Base-by-base conservation (phyloP, 2,113 vertebrate species). In the Pachycephala philippinensis region DNA sequence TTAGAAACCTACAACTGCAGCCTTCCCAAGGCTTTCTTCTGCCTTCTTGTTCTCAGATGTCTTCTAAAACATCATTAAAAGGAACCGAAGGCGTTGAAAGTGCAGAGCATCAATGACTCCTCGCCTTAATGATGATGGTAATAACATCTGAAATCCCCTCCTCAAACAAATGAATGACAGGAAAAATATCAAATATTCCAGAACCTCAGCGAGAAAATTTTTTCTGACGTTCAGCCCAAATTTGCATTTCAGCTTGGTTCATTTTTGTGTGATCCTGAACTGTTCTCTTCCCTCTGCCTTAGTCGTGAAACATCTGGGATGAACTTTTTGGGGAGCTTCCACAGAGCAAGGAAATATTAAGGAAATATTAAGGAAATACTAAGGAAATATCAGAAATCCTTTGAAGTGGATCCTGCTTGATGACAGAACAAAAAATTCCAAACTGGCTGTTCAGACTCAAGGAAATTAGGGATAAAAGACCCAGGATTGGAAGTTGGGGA, bases 111-210 rank as follows among this genome's bases (percentile, higher is more conserved):
- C 85, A 66, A 15, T 26, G 45, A 7, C 49, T 76, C 45, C 53
- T 77, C 3, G 14, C 54, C 69, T 63, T 96, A 96, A 95, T 50
- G 94, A 91, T 87, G 82, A 94, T 20, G 89, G 31, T 65, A 64
- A 84, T 44, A 39, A 12, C 4, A 42, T 2, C 74, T 80, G 93
- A 96, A 96, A 93, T 33, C 22, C 31, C 50, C 53, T 61, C 81
- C 70, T 93, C 84, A 50, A 80, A 59, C 8, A 39, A 77, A 69
- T 35, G 75, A 94, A 23, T 30, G 92, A 49, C 70, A 64, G 84
- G 4, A 23, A 65, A 79, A 60, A 63, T 18, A 27, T 6, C n/a
- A 78, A 71, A 65, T 27, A 56, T 40, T 61, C 61, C 12, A 3
- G 50, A 79, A 37, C 4, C 70, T 82, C 35, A 53, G 64, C 53